These are phyloP conservation scores for Phataginus tricuspis DNA, from an alignment of 2,797 vertebrate genomes.

Conservation along the genomic window DNA sequence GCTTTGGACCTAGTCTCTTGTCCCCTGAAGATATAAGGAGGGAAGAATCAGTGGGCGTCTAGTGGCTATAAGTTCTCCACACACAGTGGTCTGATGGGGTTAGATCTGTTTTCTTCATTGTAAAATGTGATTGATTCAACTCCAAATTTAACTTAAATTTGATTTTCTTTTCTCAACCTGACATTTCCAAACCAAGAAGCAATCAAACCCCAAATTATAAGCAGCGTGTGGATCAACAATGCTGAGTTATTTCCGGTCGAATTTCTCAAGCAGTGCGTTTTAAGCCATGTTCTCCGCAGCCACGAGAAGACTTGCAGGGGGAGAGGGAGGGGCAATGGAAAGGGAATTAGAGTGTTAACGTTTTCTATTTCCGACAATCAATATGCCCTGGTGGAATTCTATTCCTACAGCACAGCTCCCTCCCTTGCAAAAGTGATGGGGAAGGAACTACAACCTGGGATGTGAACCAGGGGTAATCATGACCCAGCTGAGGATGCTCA, in stretches of 20 bases:
- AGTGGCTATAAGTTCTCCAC: conserved; percentile 64
- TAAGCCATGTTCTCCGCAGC: background rate
- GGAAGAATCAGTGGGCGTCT: conserved; percentile 37
- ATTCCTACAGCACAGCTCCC: background rate
- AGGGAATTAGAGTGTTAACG: conserved; percentile 65
- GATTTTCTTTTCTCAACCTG: conserved; percentile 71
- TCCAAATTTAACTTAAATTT: conserved; percentile 62
- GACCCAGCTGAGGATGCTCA: background rate
- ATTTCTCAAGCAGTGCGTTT: conserved; percentile 72
- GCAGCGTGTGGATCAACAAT: conserved; percentile 51
- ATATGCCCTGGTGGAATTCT: background rate
- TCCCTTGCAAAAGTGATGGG: background rate
- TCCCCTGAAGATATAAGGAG: background rate
- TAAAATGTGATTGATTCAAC: conserved; percentile 72
- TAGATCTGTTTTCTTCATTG: conserved; percentile 68
- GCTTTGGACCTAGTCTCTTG: background rate
- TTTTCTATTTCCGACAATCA: conserved; percentile 51
- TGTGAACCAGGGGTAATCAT: background rate
- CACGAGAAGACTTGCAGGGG: background rate
- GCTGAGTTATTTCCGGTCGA: conserved; percentile 54
- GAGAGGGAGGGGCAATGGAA: background rate
- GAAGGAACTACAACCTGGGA: rapidly evolving
- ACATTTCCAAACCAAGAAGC: conserved; percentile 67
- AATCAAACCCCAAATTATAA: conserved; percentile 55
- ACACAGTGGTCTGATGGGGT: background rate